Evolutionary conservation across 2,888 invertebrate species (phyloP), one percentile per base, ranked within the genome.

Genomic region (Macroteleia sp.): DNA sequence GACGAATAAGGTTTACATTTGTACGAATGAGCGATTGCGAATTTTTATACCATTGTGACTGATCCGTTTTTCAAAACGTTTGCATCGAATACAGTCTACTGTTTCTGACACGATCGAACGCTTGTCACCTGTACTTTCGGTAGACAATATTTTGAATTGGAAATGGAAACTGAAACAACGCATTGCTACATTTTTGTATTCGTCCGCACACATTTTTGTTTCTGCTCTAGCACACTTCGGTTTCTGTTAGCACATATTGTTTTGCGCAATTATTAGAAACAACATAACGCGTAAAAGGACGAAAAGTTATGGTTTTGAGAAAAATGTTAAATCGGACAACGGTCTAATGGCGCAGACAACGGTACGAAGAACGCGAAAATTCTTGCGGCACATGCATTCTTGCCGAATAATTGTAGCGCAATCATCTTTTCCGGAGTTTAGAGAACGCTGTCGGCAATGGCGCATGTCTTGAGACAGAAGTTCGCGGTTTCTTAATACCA

Each of bases 321-420:
- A n/a, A n/a, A n/a, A n/a, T n/a, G n/a, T n/a, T n/a, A n/a, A n/a
- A n/a, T n/a, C n/a, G n/a, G n/a, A n/a, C n/a, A n/a, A n/a, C n/a
- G n/a, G n/a, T n/a, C n/a, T n/a, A n/a, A n/a, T n/a, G n/a, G n/a
- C n/a, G n/a, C n/a, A n/a, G n/a, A n/a, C n/a, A n/a, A n/a, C n/a
- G n/a, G n/a, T n/a, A n/a, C n/a, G n/a, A n/a, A n/a, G n/a, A 25
- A 10, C 32, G 8, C n/a, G 10, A 32, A 46, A 12, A 46, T 46
- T 46, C 30, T 28, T 48, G 22, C 48, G 5, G 10, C 28, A n/a
- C 16, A 25, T 52, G 70, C 59, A 59, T 52, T 22, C 32, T 44
- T 44, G 46, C 66, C 39, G 50, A 67, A 77, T 73, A 77, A 73
- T 77, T 69, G 62, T 61, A n/a, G 36, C 34, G 36, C 41, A 50